Base-by-base conservation (phyloP, 2,888 invertebrate genomes). In the Brachypalpus laphriformis region DNA sequence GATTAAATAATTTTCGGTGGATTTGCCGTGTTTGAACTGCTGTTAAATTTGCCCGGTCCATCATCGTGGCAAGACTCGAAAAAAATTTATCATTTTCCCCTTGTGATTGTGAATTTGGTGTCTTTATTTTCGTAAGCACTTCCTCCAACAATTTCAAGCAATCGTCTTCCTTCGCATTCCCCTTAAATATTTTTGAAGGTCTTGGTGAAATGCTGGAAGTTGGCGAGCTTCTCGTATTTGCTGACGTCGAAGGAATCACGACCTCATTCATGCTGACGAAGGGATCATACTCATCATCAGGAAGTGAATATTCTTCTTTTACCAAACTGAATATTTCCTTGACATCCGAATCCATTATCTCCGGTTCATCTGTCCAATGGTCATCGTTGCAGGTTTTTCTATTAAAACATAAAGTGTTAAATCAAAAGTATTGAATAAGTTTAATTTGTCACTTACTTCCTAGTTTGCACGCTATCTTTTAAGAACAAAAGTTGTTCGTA, bases 401-500 rank as follows among this genome's bases (percentile, higher is more conserved):
- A 70, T 45, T 8, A 45, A 45, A 18, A 56, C 0, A 54, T 0
- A 8, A 14, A 16, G 6, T 25, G n/a, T 63, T 16, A 63, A 45
- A 59, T 45, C 16, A n/a, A 22, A 59, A 14, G 16, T 6, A 0
- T 51, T 25, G 3, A 22, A 16, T 28, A 31, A 7, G 11, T 8
- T 59, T 34, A 34, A 6, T 25, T 18, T 7, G 20, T 7, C n/a
- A 18, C 49, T 40, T 40, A 61, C 72, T 25, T 51, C 7, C 45
- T 61, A 22, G 28, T 20, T 8, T 54, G 18, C 25, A 72, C 25
- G 14, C 40, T 63, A 22, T 47, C 56, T 54, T 37, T 47, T 7
- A 77, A 45, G 22, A 77, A 77, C 9, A 51, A 61, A 31, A 77
- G 70, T 9, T 61, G 14, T 7, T 77, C 34, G 9, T 34, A 77